Percentiles rank a stretch among this genome's conserved stretches.
phyloP scores from a whole-genome alignment of 2,797 vertebrate species.

The Sebastes nivosus region DNA sequence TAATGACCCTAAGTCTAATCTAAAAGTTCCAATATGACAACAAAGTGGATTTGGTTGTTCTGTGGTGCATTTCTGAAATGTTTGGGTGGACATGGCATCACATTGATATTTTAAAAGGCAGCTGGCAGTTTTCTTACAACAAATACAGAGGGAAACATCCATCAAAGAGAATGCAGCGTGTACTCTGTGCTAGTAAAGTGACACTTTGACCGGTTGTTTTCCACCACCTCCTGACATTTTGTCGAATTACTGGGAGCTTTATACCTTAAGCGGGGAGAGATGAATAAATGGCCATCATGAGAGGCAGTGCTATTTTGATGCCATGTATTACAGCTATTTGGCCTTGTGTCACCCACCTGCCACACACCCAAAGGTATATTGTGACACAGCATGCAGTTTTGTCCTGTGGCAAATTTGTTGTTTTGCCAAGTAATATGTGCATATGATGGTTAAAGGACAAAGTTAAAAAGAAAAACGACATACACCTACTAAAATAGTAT shows the following conservation, averaged over 20 bases:
- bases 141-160: background rate
- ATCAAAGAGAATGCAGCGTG: background rate
- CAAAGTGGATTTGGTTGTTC: background rate
- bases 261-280: background rate
- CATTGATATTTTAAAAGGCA: background rate
- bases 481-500: background rate
- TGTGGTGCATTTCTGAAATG: background rate
- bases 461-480: too few species aligned
- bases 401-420: background rate
- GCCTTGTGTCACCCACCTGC: background rate
- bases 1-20: background rate
- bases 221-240: constrained; percentile 22
- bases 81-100: background rate
- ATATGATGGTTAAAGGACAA: background rate
- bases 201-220: constrained; percentile 35
- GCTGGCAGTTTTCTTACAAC: background rate
- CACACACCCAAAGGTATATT: background rate
- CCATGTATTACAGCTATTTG: constrained; percentile 15
- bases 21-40: background rate
- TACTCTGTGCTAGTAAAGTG: constrained; percentile 1
- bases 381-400: background rate
- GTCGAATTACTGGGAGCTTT: constrained; percentile 14
- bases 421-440: background rate
- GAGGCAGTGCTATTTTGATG: constrained; percentile 4
- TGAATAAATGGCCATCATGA: constrained; percentile 16